Base-by-base conservation (phyloP, 2,797 vertebrate species). In the Brachyalestes nurse region DNA sequence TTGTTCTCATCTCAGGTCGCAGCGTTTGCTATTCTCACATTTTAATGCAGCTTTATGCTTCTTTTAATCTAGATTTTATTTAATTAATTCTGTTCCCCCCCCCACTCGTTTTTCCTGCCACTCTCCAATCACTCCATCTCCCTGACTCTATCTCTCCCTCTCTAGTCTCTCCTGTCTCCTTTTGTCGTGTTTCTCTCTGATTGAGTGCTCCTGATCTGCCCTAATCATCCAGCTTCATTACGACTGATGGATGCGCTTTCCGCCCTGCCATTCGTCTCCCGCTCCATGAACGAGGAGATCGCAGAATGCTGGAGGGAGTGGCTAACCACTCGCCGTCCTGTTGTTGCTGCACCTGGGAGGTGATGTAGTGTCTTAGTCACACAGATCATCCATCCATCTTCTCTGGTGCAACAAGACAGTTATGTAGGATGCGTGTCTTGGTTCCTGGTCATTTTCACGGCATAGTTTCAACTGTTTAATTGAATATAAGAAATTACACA, bases 161-260 rank as follows among this genome's bases (percentile, higher is more conserved):
- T 75, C 17, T 57, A n/a, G 14, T 8, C 66, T 51, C 77, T 84
- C 72, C 40, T 62, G 14, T 34, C 72, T 47, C 34, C 2, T 76
- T 62, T 53, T 73, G 53, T 73, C 2, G 42, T 60, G 76, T 84
- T 70, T 85, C 60, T 53, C 7, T 78, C 81, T 88, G 87, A 91
- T 86, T 72, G 87, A 90, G 85, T 85, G 86, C 79, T 85, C 80
- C 34, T 85, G 82, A 80, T 78, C 80, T 13, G 23, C 78, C 86
- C 85, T 85, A 87, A 91, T 91, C 87, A 85, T 77, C 83, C 80
- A 87, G 86, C 90, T 89, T 92, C 86, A 91, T 92, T 91, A 91
- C 83, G 55, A 77, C 87, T 91, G 89, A 91, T 90, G 87, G 89
- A 93, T 92, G 88, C 76, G 80, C 19, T 25, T 60, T n/a, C 67